Percentiles rank a stretch among this genome's conserved stretches.
Evolutionary conservation across 2,113 vertebrate species (phyloP).

Genomic region (Calidris pugnax): DNA sequence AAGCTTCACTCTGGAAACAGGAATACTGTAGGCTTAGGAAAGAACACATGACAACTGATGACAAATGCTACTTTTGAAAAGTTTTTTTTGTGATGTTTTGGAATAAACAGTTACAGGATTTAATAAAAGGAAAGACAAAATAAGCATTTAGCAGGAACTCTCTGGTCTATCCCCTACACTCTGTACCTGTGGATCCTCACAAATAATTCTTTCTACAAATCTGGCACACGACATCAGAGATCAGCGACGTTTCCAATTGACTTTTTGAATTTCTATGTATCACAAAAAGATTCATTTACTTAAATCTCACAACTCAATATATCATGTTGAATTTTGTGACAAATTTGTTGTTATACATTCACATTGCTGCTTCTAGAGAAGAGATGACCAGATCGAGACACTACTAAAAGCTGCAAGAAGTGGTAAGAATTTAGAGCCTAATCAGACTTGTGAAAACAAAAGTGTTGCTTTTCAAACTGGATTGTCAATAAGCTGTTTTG

Average conservation of each 20-base stretch:
- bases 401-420: background rate
- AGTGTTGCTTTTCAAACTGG: background rate
- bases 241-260: background rate
- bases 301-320: background rate
- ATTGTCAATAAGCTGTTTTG: background rate
- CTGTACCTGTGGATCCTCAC: accelerated
- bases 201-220: background rate
- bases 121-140: background rate
- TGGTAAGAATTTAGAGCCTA: background rate
- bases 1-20: background rate
- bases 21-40: background rate
- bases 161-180: background rate
- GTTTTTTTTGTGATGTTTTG: background rate
- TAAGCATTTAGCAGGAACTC: background rate
- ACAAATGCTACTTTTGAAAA: background rate
- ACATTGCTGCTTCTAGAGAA: background rate
- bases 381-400: background rate
- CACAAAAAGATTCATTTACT: background rate
- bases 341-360: background rate
- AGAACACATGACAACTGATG: background rate
- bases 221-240: background rate
- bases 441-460: background rate
- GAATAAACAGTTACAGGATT: background rate
- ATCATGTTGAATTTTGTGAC: background rate
- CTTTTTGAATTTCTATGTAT: background rate